Evolutionary conservation across 1,140 invertebrate genomes (phyloP).

Genomic region (Asbolus verrucosus): DNA sequence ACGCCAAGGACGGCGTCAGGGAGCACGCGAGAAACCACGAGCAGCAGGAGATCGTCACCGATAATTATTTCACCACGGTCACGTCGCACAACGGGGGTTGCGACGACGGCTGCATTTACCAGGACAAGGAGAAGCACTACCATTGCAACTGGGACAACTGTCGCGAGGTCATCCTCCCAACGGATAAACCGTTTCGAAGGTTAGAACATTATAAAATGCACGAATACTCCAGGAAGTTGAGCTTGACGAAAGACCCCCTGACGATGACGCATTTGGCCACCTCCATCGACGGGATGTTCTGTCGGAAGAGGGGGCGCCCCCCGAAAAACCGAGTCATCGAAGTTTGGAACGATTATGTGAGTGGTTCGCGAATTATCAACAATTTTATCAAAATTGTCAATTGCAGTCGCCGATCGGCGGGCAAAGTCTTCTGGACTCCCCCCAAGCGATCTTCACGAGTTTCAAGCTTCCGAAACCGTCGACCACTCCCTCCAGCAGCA

Average conservation of each 20-base stretch:
- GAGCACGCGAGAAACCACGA: conserved; percentile 90
- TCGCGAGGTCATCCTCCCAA: conserved; percentile 83
- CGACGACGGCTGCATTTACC: conserved; percentile 81
- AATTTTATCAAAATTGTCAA: too few species aligned
- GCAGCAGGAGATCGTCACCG: conserved; percentile 86
- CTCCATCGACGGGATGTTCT: conserved; percentile 88
- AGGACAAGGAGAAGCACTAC: conserved; percentile 85
- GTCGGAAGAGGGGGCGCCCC: conserved; percentile 88
- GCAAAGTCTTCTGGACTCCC: conserved; percentile 71
- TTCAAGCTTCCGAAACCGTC: conserved; percentile 88
- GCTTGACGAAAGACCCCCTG: conserved; percentile 68
- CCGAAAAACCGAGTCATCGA: conserved; percentile 94
- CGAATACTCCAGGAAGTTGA: conserved; percentile 72
- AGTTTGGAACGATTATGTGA: conserved; percentile 86
- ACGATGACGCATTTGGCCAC: conserved; percentile 77
- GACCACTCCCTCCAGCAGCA: conserved; percentile 66
- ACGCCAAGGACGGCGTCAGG: conserved; percentile 81
- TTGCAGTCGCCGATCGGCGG: conserved; percentile 65
- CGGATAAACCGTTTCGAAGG: conserved; percentile 86
- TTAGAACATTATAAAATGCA: conserved; percentile 93
- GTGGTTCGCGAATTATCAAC: too few species aligned
- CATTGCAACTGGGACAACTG: conserved; percentile 92
- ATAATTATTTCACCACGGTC: conserved; percentile 79
- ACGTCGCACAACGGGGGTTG: conserved; percentile 73
- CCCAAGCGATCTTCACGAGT: conserved; percentile 92